A percentile compares a stretch with the other conserved stretches of the same genome.
Evolutionary conservation across 2,113 vertebrate species (phyloP).

Genomic region (Perca flavescens): DNA sequence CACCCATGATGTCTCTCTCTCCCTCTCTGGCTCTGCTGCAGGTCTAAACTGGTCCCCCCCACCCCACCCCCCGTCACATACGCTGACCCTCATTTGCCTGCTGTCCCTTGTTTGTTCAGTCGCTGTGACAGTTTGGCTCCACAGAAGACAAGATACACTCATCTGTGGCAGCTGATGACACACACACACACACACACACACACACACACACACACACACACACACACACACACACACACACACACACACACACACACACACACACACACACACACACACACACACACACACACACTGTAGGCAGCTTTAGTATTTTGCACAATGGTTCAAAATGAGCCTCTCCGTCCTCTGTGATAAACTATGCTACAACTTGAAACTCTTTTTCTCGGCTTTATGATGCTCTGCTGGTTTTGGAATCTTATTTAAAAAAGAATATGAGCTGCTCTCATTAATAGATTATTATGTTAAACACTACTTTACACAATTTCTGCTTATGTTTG

Average conservation of each 20-base stretch:
- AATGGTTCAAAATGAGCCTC: conserved; percentile 39
- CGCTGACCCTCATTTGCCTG: conserved; percentile 14
- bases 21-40: conserved; percentile 8
- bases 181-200: conserved; percentile 37
- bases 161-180: conserved; percentile 54
- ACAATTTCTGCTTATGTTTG: too few relatives aligned
- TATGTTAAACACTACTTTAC: too few relatives aligned
- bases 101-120: conserved; percentile 68
- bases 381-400: too few relatives aligned
- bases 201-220: conserved; percentile 40
- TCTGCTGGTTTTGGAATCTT: too few relatives aligned
- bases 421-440: too few relatives aligned
- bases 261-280: too few relatives aligned
- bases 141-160: conserved; percentile 56
- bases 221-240: conserved; percentile 48
- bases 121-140: conserved; percentile 71
- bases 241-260: conserved; percentile 33
- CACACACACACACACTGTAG: conserved; percentile 6
- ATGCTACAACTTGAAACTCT: neutral
- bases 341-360: neutral
- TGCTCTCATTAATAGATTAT: too few relatives aligned
- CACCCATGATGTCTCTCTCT: conserved; percentile 16
- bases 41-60: conserved; percentile 20
- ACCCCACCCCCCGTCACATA: conserved; percentile 24
- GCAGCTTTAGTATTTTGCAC: conserved; percentile 57